Base-by-base conservation (phyloP, 2,797 vertebrate species). In the Amphiprion clarkii region DNA sequence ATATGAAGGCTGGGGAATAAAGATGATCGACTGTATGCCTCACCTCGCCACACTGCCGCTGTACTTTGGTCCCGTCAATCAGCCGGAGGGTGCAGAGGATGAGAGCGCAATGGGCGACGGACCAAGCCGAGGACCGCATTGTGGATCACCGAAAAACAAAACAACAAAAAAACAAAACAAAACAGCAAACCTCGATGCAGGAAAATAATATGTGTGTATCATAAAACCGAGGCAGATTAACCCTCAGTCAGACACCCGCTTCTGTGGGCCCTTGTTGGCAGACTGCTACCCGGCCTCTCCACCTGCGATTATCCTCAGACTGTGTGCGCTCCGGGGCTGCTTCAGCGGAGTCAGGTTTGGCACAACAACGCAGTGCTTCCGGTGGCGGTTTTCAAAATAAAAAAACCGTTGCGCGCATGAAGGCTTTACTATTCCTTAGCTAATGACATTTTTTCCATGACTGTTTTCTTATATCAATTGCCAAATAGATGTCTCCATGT, bases 11-110 rank as follows among this genome's bases (percentile, higher is more conserved):
- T 16, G 19, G 21, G n/a, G 57, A 29, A 73, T 1, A 46, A 23
- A 11, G 21, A 58, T 52, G 79, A 75, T 71, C 46, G 29, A 12
- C 1, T 19, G 68, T 8, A 1, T 69, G 59, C 90, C 93, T 95
- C 91, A 96, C 95, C 94, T 95, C 95, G 7, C 31, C 84, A 68
- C 95, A 96, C 79, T 65, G 89, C 27, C 83, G 93, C 82, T 89
- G 86, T 82, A 76, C 92, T 52, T 46, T 71, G 44, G 78, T 72
- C 64, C 78, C 83, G 65, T 83, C 87, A 63, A 71, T 84, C 76
- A 76, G 29, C 63, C 40, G 83, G 78, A 92, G 87, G 58, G 66
- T n/a, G 78, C 73, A 80, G 70, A 90, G 79, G 87, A 94, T 70
- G 75, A 95, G 90, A 88, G 89, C 88, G 86, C 81, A 83, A 78